Evolutionary conservation across 2,888 invertebrate genomes (phyloP).

Genomic region (Stenodera caucasica): DNA sequence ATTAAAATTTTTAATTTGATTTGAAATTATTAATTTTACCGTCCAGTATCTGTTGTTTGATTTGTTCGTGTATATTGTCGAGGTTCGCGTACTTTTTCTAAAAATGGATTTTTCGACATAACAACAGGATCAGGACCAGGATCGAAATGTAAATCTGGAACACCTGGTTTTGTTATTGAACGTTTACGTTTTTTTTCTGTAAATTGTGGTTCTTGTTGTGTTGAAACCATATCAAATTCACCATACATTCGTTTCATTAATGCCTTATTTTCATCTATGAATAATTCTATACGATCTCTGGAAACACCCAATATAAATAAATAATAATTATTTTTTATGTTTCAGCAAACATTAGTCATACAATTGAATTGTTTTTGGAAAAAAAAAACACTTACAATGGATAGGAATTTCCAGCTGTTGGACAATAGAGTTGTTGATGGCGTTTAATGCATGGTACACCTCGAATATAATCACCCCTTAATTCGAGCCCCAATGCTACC

Average conservation of each 20-base stretch:
- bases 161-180: constrained; percentile 55
- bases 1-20: background rate
- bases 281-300: constrained; percentile 87
- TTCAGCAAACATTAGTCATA: no score
- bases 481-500: constrained; percentile 82
- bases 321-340: background rate
- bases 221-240: constrained; percentile 69
- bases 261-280: constrained; percentile 94
- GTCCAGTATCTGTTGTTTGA: constrained; percentile 59
- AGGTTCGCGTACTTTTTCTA: constrained; percentile 55
- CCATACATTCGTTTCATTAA: constrained; percentile 93
- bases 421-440: constrained; percentile 87
- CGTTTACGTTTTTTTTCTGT: constrained; percentile 39
- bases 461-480: constrained; percentile 83
- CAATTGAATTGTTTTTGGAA: background rate
- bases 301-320: constrained; percentile 42
- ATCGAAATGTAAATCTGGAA: constrained; percentile 63
- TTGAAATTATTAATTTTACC: constrained; percentile 48
- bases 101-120: constrained; percentile 9
- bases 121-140: constrained; percentile 55
- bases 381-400: constrained; percentile 72
- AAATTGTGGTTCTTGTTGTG: no score
- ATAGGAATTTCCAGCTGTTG: constrained; percentile 88
- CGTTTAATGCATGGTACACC: constrained; percentile 90
- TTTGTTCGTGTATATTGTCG: constrained; percentile 60